Conservation (phyloP, 1,140 invertebrate genomes). For the Ceratina calcarata region DNA sequence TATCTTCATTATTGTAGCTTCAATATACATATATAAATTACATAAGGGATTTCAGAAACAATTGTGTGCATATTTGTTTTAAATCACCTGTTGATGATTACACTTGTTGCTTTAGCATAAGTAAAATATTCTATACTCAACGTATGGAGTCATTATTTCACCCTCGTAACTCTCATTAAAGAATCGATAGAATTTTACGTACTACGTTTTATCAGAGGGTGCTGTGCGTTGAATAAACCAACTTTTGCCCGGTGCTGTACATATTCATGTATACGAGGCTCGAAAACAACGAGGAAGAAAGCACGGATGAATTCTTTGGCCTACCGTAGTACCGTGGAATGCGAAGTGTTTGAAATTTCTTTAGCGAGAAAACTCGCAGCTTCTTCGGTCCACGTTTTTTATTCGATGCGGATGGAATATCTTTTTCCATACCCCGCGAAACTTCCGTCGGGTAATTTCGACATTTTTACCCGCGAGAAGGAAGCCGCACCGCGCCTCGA, state of each 20-base stretch:
- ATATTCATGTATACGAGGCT: neutral
- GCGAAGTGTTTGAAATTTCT: slow-evolving; percentile 54
- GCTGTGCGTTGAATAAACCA: too few species aligned
- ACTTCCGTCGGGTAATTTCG: slow-evolving; percentile 14
- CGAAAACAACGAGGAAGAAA: slow-evolving; percentile 42
- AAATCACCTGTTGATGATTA: too few species aligned
- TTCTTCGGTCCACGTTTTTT: slow-evolving; percentile 2
- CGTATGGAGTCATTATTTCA: too few species aligned
- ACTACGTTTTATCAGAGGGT: too few species aligned
- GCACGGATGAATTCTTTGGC: slow-evolving; percentile 20
- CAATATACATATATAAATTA: neutral
- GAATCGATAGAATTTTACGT: too few species aligned
- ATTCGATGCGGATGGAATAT: slow-evolving; percentile 17
- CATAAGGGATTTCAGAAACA: too few species aligned
- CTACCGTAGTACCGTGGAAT: slow-evolving; percentile 9
- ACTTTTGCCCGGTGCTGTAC: too few species aligned
- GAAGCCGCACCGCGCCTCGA: neutral
- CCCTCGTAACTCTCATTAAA: too few species aligned
- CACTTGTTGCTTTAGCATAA: too few species aligned
- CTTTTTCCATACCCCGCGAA: neutral
- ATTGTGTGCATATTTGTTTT: too few species aligned
- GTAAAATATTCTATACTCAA: too few species aligned
- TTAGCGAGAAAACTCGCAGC: slow-evolving; percentile 34
- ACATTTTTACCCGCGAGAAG: neutral
- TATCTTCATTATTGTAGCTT: too few species aligned